Base-by-base conservation (phyloP, 2,888 invertebrate genomes). In the Nysson spinosus region DNA sequence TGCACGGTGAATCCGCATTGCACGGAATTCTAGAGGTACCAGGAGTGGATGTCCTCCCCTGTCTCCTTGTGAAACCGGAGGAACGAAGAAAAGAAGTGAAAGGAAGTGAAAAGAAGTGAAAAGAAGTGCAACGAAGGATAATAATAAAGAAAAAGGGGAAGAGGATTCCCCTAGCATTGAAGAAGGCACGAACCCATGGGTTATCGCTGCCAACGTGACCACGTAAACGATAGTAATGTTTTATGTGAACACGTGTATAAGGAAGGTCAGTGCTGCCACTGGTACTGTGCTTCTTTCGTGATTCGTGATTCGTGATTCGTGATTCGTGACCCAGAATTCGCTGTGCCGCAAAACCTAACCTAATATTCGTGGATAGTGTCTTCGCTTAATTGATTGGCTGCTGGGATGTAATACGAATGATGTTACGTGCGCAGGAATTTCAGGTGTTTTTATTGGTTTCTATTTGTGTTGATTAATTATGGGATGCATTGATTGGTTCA, bases 211-310 rank as follows among this genome's bases (percentile, higher is more conserved):
- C 72, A 72, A 76, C 70, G 81, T 76, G 78, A 81, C 76, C 78
- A 71, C 72, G 68, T 70, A 68, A 69, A 77, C 68, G 75, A 74
- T 78, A 75, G 78, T 79, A 80, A 84, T 80, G 80, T 81, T 82
- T 81, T 79, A 79, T 77, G 82, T 72, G 80, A 80, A 81, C 84
- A 83, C 78, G 78, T 84, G 84, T 83, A 83, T 80, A 77, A 75
- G 81, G 79, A 84, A 85, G 84, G 85, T 83, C 84, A 85, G 83
- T 80, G 75, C 72, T 77, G 78, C 72, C n/a, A n/a, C n/a, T 76
- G 72, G 77, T 78, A 58, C 83, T 78, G 80, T 77, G 77, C 75
- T 77, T 73, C 60, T 75, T 67, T 65, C 56, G 69, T 67, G n/a
- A n/a, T n/a, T n/a, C n/a, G n/a, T 55, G 73, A 63, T 52, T 50